Base-by-base conservation (phyloP, 1,140 invertebrate genomes). In the Cataglyphis hispanica region DNA sequence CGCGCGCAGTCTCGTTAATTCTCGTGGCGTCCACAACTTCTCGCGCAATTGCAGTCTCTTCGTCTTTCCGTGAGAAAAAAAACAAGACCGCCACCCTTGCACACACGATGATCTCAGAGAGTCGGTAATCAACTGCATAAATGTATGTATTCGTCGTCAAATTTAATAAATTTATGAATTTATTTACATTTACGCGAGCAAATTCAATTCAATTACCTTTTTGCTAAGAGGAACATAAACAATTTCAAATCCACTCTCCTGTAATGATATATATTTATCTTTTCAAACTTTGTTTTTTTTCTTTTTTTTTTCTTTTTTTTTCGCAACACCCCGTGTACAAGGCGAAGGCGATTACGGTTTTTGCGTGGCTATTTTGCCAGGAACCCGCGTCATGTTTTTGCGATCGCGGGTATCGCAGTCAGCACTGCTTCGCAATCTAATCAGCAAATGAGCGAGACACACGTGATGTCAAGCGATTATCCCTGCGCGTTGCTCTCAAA, bases 1-100 rank as follows among this genome's bases (percentile, higher is more conserved):
- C 53, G 67, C 76, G 53, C 70, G 60, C 60, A 74, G 86, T 70
- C 87, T 88, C 86, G 87, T 88, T 87, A 88, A 88, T 88, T 78
- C 86, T 87, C 61, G 70, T n/a, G 70, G 77, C 72, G 34, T 80
- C 76, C 64, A 88, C 64, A 88, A 84, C 64, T 80, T 63, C 78
- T 78, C 67, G 66, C 60, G 80, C 80, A 87, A 67, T 74, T 83
- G 66, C 86, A n/a, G 7, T 66, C 80, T 85, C n/a, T n/a, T n/a
- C 76, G 81, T 66, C 46, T 67, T 31, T 25, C 34, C 27, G 50
- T 11, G 8, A 22, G 34, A 43, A 63, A 75, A 63, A 75, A 58
- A 50, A 13, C 37, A 34, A 81, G 37, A 16, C n/a, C n/a, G 4
- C n/a, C 16, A 10, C 69, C 53, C 25, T 22, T n/a, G 40, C 4